Percentiles rank a stretch among this genome's conserved stretches.
These are phyloP conservation scores for Leptosomus discolor DNA, from an alignment of 2,113 vertebrate species.

Conservation along the genomic window DNA sequence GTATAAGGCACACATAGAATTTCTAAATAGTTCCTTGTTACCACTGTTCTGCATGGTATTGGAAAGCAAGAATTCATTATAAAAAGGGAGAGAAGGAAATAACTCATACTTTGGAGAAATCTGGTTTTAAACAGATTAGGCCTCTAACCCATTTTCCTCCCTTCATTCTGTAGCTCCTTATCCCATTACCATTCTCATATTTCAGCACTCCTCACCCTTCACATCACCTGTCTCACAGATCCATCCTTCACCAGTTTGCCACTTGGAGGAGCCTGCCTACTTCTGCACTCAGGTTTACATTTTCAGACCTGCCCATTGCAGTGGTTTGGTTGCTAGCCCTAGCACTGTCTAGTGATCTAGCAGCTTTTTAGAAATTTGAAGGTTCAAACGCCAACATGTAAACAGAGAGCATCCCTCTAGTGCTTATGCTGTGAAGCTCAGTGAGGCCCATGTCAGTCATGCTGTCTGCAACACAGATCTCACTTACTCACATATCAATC, in stretches of 20 bases:
- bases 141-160: neutral
- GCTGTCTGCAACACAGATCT: neutral
- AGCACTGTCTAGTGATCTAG: neutral
- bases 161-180: neutral
- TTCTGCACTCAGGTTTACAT: neutral
- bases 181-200: neutral
- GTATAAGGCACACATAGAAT: neutral
- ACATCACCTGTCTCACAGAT: neutral
- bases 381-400: neutral
- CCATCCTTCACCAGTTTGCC: neutral
- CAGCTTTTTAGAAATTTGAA: neutral
- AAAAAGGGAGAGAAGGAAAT: neutral
- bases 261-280: neutral
- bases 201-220: neutral
- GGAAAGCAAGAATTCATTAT: neutral
- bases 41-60: rapidly evolving
- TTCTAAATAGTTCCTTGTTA: neutral
- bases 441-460: neutral
- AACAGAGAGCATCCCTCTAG: neutral
- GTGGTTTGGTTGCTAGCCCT: neutral
- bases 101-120: neutral
- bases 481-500: neutral
- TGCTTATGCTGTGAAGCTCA: neutral
- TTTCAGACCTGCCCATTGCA: neutral
- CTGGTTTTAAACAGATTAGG: neutral